Percentiles rank a stretch among this genome's conserved stretches.
Evolutionary conservation across 2,888 invertebrate genomes (phyloP).

Genomic region (Lepidocyrtoides sp.): DNA sequence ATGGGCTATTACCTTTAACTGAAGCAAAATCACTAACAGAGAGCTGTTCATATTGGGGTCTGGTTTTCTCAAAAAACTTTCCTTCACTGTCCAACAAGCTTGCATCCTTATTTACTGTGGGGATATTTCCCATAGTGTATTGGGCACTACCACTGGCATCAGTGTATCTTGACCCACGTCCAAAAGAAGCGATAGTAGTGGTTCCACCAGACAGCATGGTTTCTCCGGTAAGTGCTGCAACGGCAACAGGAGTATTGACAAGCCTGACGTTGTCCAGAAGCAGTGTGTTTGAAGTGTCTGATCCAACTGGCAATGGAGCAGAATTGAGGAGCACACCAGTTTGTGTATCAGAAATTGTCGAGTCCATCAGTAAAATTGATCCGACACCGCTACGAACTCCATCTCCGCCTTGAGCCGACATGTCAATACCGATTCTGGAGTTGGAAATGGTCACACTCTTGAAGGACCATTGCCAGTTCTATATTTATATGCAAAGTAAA

Average conservation of each 20-base stretch:
- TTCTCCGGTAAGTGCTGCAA: conserved; percentile 61
- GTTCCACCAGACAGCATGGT: conserved; percentile 70
- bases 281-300: conserved; percentile 81
- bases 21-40: conserved; percentile 75
- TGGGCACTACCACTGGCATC: conserved; percentile 75
- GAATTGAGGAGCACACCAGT: conserved; percentile 70
- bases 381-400: conserved; percentile 75
- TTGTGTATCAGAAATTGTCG: conserved; percentile 76
- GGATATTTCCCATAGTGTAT: conserved; percentile 66
- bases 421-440: conserved; percentile 82
- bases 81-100: conserved; percentile 80
- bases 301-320: conserved; percentile 42
- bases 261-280: conserved; percentile 82
- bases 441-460: conserved; percentile 77
- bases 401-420: conserved; percentile 47
- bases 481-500: conserved; percentile 28
- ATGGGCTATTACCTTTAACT: conserved; percentile 78
- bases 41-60: conserved; percentile 81
- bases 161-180: conserved; percentile 82
- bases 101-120: conserved; percentile 68
- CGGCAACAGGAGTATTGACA: conserved; percentile 65
- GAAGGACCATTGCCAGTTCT: conserved; percentile 85
- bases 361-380: conserved; percentile 81
- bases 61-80: conserved; percentile 79
- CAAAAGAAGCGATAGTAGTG: conserved; percentile 77